Evolutionary conservation across 2,797 vertebrate genomes (phyloP), one percentile per base, ranked within the genome.

Genomic region (Coreius guichenoti): DNA sequence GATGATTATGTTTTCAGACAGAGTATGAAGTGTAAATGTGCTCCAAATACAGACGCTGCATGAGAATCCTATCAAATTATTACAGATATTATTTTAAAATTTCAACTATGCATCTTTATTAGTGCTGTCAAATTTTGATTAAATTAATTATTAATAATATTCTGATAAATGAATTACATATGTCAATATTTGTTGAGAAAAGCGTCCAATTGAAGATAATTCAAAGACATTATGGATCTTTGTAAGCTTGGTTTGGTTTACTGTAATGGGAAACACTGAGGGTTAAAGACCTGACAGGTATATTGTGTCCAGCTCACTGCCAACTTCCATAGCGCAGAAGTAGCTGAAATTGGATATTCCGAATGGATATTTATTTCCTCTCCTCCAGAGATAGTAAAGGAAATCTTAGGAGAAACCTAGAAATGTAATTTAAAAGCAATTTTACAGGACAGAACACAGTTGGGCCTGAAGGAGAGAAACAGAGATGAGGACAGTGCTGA

Each of bases 401-500:
- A 87, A 82, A 87, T 87, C 77, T 80, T 69, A 83, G 82, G 82
- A 81, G 77, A 84, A 83, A 82, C 86, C 69, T 80, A 81, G 82
- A 89, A 89, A 90, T 91, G 87, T 90, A 89, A 91, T 91, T 89
- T 90, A 89, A 90, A 90, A 90, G 82, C 89, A 88, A 89, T 91
- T 89, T 89, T 81, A 86, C 85, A 86, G 87, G 82, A 92, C 87
- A 86, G 86, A 81, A 88, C 84, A 83, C 83, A 84, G 81, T 76
- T 84, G 85, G 85, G 81, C 90, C 88, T 89, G 81, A 69, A 88
- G 86, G 86, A 88, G 86, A 72, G 80, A 80, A 54, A 69, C 29
- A 81, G 51, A 72, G 58, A 88, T 33, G 69, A 83, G 78, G 65
- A 75, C 82, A 67, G 47, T 74, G 83, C 78, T 39, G 81, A 76